Evolutionary conservation across 2,113 vertebrate genomes (phyloP), one percentile per base, ranked within the genome.

Genomic region (Axis porcinus): DNA sequence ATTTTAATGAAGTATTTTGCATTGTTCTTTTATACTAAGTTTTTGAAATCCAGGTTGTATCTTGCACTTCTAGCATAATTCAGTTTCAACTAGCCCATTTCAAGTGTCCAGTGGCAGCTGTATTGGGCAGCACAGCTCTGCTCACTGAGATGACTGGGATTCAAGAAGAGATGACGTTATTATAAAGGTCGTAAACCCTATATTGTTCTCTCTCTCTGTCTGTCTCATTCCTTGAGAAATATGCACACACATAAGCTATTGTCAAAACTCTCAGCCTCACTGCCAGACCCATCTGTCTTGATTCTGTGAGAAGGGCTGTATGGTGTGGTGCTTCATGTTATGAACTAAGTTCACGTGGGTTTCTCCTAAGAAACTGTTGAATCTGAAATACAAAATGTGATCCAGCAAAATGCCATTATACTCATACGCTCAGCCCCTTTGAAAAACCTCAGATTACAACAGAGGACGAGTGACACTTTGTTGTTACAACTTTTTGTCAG

Each of bases 371-470:
- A 83, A 58, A 36, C 13, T 67, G 93, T 50, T 54, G 33, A 95
- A 13, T 95, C 12, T 84, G 70, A 95, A 96, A 92, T 40, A 92
- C 55, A 91, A 60, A 94, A 62, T n/a, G 23, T 13, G 47, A 84
- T 12, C 27, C 15, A 19, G 54, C 1, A 4, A 87, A 87, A 50
- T 33, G 50, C 16, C 43, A 89, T 86, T 86, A 78, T 36, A 21
- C 2, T 10, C 33, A 86, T 33, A 40, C 7, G 23, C 14, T 91
- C 30, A 57, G 54, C 83, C 23, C 33, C 88, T 78, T 87, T 64
- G 54, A 95, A 96, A 95, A 88, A 45, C 50, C 60, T 96, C 57
- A 86, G 19, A 84, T 87, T 60, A 54, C 40, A 62, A 93, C n/a
- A 90, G 19, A 50, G 54, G 55, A 62, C 93, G 94, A 96, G 36